Percentiles rank a stretch among this genome's conserved stretches.
These are phyloP conservation scores for Heterotis niloticus DNA, from an alignment of 2,113 vertebrate species.

Conservation along the genomic window DNA sequence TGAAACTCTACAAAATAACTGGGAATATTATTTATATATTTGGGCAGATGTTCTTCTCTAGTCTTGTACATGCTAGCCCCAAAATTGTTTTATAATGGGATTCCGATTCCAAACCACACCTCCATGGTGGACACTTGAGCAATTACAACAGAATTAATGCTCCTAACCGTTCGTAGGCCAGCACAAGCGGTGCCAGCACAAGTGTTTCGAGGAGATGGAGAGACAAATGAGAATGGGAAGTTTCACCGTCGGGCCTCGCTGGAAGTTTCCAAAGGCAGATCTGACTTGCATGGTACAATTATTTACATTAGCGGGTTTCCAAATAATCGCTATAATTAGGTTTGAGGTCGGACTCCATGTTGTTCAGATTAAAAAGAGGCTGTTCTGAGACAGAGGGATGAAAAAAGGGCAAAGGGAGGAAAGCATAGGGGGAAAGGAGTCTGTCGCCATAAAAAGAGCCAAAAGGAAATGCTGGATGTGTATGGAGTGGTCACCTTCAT, in stretches of 20 bases:
- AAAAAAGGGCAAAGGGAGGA: constrained; percentile 2
- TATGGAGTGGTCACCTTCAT: too few relatives aligned
- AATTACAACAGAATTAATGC: background rate
- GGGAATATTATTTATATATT: background rate
- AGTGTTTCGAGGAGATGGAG: background rate
- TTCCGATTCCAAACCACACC: background rate
- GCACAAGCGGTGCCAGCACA: background rate
- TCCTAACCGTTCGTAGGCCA: background rate
- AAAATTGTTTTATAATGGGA: background rate
- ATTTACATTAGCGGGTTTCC: background rate
- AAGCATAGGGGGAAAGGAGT: background rate
- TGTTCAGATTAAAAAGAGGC: background rate
- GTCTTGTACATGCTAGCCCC: background rate
- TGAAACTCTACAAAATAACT: background rate
- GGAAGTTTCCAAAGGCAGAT: too few relatives aligned
- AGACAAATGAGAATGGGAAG: background rate
- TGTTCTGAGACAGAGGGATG: constrained; percentile 22
- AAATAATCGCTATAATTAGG: too few relatives aligned
- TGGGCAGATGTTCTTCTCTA: background rate
- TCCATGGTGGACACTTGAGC: background rate
- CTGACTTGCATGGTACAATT: too few relatives aligned
- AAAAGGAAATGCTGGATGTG: too few relatives aligned
- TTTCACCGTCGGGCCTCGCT: too few relatives aligned
- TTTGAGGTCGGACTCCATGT: background rate
- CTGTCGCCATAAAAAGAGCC: too few relatives aligned